Base-by-base conservation (phyloP, 2,113 vertebrate species). In the Malurus melanocephalus region DNA sequence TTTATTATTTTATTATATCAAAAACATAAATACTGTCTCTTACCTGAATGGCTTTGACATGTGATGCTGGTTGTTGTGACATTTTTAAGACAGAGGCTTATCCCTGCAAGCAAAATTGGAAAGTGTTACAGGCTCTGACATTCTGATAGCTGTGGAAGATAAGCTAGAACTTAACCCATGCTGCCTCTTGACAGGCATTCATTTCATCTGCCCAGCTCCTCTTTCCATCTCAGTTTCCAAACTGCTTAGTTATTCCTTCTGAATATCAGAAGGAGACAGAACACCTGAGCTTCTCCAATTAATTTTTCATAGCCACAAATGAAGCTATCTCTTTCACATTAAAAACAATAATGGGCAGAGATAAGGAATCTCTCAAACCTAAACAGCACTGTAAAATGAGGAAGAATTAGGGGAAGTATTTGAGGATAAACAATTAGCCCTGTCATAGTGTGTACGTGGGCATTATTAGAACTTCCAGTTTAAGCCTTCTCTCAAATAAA, bases 21-120 rank as follows among this genome's bases (percentile, higher is more conserved):
- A 92, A 95, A 95, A 93, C 32, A 76, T 89, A 96, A 97, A 96
- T 92, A 83, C 68, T 78, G 27, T 88, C 66, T 94, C 98, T 98
- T 98, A 99, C 99, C 99, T 99, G 99, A 93, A 99, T 98, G 97
- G 99, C 98, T 97, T 98, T 99, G 89, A 99, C 99, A 97, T 99
- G 99, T 96, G 99, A 98, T 13, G 98, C 98, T 87, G 98, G 98
- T 96, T 98, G 98, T 95, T 99, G 98, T 93, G 99, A 99, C 99
- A 99, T 99, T 94, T 95, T 98, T 96, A 93, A 74, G 19, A 83
- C 87, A 93, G 85, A 67, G 92, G 93, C 90, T 97, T 97, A 96
- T 92, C 93, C 95, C 96, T 98, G 95, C 94, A 98, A 96, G 91
- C 94, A 95, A 97, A 96, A 92, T 57, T 65, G 94, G 95, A 96